A percentile compares a stretch with the other conserved stretches of the same genome.
Evolutionary conservation across 2,888 invertebrate species (phyloP).

Genomic region (Himalopsyche japonica): DNA sequence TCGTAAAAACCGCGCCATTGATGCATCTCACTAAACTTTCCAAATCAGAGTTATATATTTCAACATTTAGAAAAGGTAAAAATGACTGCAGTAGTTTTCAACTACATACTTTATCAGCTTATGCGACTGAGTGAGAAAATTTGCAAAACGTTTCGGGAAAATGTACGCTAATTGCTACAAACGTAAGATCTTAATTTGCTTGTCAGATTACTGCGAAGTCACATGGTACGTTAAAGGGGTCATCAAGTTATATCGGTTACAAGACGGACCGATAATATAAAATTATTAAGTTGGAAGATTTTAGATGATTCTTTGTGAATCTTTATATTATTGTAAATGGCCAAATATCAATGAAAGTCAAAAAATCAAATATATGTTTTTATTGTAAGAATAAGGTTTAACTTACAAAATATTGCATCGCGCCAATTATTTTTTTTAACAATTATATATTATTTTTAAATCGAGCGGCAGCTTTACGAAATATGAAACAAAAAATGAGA

Average conservation of each 20-base stretch:
- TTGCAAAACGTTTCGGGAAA: background rate
- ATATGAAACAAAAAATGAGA: no score
- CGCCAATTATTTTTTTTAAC: no score
- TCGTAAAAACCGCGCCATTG: constrained; percentile 35
- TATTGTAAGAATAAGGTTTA: no score
- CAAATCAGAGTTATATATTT: background rate
- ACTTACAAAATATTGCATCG: no score
- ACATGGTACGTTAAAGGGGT: background rate
- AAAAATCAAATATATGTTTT: no score
- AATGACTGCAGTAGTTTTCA: background rate
- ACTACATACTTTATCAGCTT: background rate
- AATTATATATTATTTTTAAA: no score
- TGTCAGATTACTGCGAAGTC: background rate
- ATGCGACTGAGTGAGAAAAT: background rate
- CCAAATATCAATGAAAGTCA: no score
- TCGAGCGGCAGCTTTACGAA: no score
- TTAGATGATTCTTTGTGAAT: no score
- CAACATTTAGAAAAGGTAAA: background rate
- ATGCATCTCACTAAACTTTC: constrained; percentile 1
- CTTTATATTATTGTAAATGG: no score
- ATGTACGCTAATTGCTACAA: background rate
- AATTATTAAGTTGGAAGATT: background rate
- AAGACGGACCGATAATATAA: background rate
- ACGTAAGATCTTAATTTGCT: background rate
- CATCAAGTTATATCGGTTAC: background rate